These are phyloP conservation scores for Agonopterix subpropinquella DNA, from an alignment of 2,888 invertebrate species.

Conservation along the genomic window DNA sequence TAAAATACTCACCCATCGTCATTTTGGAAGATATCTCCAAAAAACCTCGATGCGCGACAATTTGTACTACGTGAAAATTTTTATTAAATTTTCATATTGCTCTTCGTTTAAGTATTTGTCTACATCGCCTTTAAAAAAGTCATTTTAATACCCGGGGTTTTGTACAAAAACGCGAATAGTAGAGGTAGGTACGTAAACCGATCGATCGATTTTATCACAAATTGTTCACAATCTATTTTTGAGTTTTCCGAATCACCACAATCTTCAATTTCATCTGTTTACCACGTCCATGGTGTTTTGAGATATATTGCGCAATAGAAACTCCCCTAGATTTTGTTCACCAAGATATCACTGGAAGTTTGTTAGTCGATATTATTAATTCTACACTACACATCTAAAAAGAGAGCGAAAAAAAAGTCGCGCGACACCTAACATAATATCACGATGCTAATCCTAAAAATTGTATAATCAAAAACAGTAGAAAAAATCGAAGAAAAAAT, in stretches of 20 bases:
- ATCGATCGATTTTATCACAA: constrained; percentile 27
- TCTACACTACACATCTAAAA: constrained; percentile 52
- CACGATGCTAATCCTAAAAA: constrained; percentile 65
- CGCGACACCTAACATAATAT: constrained; percentile 62
- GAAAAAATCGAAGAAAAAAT: constrained; percentile 61
- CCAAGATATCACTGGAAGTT: constrained; percentile 40
- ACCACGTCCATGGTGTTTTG: constrained; percentile 10
- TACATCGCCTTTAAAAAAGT: background rate
- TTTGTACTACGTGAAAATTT: constrained; percentile 31
- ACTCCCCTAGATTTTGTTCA: constrained; percentile 16
- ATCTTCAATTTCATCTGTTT: constrained; percentile 15
- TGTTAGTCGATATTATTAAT: constrained; percentile 26
- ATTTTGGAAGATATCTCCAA: constrained; percentile 24
- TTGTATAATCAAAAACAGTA: constrained; percentile 71
- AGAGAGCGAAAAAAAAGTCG: constrained; percentile 41
- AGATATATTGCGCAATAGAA: constrained; percentile 18
- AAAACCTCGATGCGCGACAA: constrained; percentile 1
- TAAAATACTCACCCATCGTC: constrained; percentile 54
- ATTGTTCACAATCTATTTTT: constrained; percentile 5
- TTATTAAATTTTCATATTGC: constrained; percentile 45
- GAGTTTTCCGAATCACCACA: constrained; percentile 7
- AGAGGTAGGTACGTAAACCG: constrained; percentile 16
- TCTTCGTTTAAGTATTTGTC: constrained; percentile 13
- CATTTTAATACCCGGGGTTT: constrained; percentile 5
- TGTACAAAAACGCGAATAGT: background rate